Evolutionary conservation across 2,113 vertebrate genomes (phyloP).

Genomic region (Sciurus niger): DNA sequence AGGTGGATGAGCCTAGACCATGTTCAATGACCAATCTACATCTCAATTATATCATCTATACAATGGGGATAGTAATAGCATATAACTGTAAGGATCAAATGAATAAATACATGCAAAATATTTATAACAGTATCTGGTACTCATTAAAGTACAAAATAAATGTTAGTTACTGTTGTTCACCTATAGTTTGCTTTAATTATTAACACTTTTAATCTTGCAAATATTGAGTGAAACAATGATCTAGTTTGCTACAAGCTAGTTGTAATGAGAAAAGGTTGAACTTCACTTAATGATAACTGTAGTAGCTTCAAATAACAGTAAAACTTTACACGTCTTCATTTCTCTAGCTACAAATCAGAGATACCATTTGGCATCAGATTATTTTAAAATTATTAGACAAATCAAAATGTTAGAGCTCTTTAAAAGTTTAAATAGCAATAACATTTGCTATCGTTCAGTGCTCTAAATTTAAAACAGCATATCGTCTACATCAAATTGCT

Average conservation of each 20-base stretch:
- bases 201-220: conserved; percentile 40
- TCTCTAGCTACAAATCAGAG: conserved; percentile 47
- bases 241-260: conserved; percentile 17
- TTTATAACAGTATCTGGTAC: background rate
- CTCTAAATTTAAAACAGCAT: conserved; percentile 54
- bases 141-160: conserved; percentile 19
- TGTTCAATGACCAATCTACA: background rate
- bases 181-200: conserved; percentile 16
- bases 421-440: background rate
- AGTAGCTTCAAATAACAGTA: background rate
- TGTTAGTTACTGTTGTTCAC: background rate
- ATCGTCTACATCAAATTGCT: background rate
- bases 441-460: background rate
- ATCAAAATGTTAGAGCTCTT: conserved; percentile 1
- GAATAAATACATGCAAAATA: conserved; percentile 27
- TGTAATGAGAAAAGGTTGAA: conserved; percentile 38
- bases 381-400: conserved; percentile 30
- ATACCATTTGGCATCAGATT: conserved; percentile 35
- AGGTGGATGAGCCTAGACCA: background rate
- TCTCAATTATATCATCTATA: background rate
- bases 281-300: conserved; percentile 38
- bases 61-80: background rate
- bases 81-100: background rate
- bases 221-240: conserved; percentile 49
- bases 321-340: conserved; percentile 25